Evolutionary conservation across 2,797 vertebrate species (phyloP), one percentile per base, ranked within the genome.

Genomic region (Takifugu ocellatus): DNA sequence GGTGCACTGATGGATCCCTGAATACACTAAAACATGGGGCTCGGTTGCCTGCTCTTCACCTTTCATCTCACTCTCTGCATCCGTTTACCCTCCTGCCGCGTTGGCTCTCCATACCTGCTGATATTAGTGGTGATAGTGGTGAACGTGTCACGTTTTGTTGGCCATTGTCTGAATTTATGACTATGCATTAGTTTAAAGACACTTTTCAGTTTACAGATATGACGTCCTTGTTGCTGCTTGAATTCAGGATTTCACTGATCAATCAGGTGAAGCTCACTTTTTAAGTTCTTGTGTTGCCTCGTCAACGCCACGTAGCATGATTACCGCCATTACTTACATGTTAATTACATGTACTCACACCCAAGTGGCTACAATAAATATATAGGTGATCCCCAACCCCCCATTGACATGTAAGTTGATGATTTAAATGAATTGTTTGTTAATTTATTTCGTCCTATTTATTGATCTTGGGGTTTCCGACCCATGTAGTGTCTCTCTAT

Each of bases 101-200:
- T 71, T 79, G 74, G 70, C 81, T 65, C 47, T 66, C 82, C 79
- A 75, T 77, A 68, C 59, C 83, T 70, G 80, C 75, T 61, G 66
- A 66, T 77, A 74, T 82, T 86, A 78, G 77, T 66, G 77, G 82
- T 86, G 83, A 61, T 84, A 6, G 51, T 81, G 70, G 78, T 86
- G 77, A 57, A 72, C 70, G 78, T 88, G 74, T 81, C 70, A 72
- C 78, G 68, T 73, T 76, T 75, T 77, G 76, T 84, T 71, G 59
- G 56, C 83, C 80, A 56, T 54, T 79, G 61, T 79, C 70, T 74
- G 70, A 64, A 79, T 79, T 64, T 51, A 83, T 79, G 68, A 90
- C 89, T 89, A 90, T 89, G 90, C 90, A 92, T 87, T 87, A 73
- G 74, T 65, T 65, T 82, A 70, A 75, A 78, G 8, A 33, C 31